Percentiles rank a stretch among this genome's conserved stretches.
phyloP scores from a whole-genome alignment of 37 sponge, comb jelly and placozoan genomes.

The Crambe crambe region DNA sequence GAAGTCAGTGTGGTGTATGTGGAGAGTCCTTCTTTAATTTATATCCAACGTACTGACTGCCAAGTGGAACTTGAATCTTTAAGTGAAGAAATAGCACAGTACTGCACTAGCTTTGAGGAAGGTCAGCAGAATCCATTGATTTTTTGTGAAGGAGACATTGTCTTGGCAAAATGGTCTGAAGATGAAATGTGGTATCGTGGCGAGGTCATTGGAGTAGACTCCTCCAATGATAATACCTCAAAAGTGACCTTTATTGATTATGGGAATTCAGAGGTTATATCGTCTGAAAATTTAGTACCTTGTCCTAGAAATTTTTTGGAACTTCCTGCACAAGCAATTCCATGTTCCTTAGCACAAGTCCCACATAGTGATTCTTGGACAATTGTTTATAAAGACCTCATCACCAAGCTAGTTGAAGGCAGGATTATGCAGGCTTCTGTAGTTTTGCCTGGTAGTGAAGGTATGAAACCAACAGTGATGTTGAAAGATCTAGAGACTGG shows the following conservation, averaged over 20 bases:
- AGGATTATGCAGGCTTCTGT: constrained; percentile 52
- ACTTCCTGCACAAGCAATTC: constrained; percentile 72
- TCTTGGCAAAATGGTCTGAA: constrained; percentile 48
- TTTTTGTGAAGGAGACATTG: constrained; percentile 62
- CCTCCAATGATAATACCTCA: constrained; percentile 7
- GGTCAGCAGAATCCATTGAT: constrained; percentile 11
- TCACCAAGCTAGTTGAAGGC: constrained; percentile 20
- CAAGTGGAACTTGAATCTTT: constrained; percentile 45
- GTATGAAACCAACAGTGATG: constrained; percentile 50
- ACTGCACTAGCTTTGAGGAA: constrained; percentile 43
- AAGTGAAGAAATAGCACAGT: constrained; percentile 59
- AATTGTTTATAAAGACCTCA: constrained; percentile 33
- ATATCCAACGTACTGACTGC: constrained; percentile 67
- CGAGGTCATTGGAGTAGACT: constrained; percentile 32
- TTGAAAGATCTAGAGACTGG: constrained; percentile 38
- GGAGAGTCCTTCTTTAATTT: constrained; percentile 60
- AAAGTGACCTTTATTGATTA: constrained; percentile 74
- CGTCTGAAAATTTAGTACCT: constrained; percentile 31
- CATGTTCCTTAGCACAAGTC: constrained; percentile 67
- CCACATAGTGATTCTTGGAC: constrained; percentile 70
- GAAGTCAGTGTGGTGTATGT: constrained; percentile 50
- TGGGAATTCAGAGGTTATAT: constrained; percentile 56
- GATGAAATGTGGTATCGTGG: constrained; percentile 80
- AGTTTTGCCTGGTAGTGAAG: constrained; percentile 44
- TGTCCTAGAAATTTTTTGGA: constrained; percentile 70